Conservation (phyloP, 2,888 invertebrate genomes). For the Brachycybe producta region DNA sequence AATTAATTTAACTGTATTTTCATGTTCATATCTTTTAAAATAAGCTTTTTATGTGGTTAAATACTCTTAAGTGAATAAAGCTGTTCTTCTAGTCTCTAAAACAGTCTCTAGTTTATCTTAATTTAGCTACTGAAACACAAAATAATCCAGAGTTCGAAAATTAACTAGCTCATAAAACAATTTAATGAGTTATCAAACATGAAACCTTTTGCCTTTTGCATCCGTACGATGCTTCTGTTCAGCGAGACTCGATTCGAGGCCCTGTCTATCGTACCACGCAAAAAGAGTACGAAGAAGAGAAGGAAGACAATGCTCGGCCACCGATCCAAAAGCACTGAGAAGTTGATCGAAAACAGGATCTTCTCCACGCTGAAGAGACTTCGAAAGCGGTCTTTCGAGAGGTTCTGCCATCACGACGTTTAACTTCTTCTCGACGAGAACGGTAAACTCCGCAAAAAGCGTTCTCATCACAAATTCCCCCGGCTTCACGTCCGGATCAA, state of each 20-base stretch:
- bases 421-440: conserved; percentile 89
- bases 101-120: no score
- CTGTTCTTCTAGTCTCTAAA: no score
- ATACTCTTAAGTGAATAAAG: no score
- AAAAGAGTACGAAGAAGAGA: conserved; percentile 82
- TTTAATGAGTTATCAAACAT: background rate
- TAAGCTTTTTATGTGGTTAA: no score
- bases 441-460: conserved; percentile 87
- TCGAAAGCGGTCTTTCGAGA: conserved; percentile 81
- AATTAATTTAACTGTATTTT: no score
- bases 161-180: background rate
- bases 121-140: conserved; percentile 7
- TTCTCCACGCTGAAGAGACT: conserved; percentile 89
- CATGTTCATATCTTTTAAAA: no score
- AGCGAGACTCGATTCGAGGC: conserved; percentile 34
- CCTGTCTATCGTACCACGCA: conserved; percentile 65
- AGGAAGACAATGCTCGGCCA: conserved; percentile 94
- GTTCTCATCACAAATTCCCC: conserved; percentile 95
- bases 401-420: conserved; percentile 87
- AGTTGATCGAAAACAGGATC: conserved; percentile 91
- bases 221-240: conserved; percentile 48
- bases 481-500: conserved; percentile 44
- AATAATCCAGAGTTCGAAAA: background rate
- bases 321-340: conserved; percentile 77
- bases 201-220: conserved; percentile 43